Percentiles rank a stretch among this genome's conserved stretches.
These are phyloP conservation scores for Spizaetus ornatus DNA, from an alignment of 2,113 vertebrate genomes.

Conservation along the genomic window DNA sequence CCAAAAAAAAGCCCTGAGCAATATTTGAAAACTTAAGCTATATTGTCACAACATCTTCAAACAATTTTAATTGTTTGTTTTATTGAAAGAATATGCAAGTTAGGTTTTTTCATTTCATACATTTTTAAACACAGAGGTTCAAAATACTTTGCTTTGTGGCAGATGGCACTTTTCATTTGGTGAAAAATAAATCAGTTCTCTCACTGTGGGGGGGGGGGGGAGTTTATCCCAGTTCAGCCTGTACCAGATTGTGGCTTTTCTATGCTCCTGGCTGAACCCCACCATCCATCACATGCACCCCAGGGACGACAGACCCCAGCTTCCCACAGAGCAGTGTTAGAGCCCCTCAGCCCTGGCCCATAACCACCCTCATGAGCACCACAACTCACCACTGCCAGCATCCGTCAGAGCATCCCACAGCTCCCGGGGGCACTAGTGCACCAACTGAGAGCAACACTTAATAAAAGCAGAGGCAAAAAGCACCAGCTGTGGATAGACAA, in stretches of 20 bases:
- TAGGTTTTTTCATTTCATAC: not conserved
- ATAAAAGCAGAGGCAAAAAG: not conserved
- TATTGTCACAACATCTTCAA: not conserved
- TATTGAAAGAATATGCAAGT: not conserved
- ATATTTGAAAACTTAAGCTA: not conserved
- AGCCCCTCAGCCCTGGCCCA: not conserved
- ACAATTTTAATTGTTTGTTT: not conserved
- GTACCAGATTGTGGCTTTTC: not conserved
- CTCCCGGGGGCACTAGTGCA: rapidly evolving
- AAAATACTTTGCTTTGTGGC: not conserved
- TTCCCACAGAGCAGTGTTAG: not conserved
- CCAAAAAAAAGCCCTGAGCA: not conserved
- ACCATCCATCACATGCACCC: rapidly evolving
- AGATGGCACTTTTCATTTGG: not conserved
- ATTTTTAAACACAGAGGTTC: not conserved
- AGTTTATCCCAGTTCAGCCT: not conserved
- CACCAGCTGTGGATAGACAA: not conserved
- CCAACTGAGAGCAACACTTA: not conserved
- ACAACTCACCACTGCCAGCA: not conserved
- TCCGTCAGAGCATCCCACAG: not conserved
- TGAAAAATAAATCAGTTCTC: not conserved
- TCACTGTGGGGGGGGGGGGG: too few species aligned
- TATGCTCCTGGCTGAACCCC: not conserved
- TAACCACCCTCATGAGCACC: not conserved
- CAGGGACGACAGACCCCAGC: not conserved